phyloP scores from a whole-genome alignment of 1,140 invertebrate species.

The Araneus ventricosus region DNA sequence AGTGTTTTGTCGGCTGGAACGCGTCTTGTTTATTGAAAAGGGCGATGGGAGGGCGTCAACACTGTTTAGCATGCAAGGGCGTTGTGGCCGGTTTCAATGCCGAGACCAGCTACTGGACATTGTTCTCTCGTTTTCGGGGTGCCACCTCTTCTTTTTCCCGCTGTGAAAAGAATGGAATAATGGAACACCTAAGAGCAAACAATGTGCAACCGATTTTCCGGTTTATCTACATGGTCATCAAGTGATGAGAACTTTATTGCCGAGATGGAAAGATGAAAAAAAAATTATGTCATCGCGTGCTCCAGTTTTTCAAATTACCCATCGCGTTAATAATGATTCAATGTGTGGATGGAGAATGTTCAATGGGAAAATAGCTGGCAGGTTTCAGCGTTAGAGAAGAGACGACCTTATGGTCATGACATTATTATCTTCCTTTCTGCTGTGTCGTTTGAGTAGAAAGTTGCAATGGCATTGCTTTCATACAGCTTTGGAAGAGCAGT shows the following conservation, averaged over 20 bases:
- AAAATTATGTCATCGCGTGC: slow-evolving; percentile 54
- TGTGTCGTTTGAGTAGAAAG: background rate
- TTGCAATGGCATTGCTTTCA: background rate
- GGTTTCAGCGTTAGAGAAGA: background rate
- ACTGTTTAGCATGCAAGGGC: slow-evolving; percentile 15
- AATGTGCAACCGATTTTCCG: slow-evolving; percentile 21
- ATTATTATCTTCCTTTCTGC: background rate
- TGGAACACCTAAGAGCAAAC: slow-evolving; percentile 12
- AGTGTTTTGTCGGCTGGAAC: slow-evolving; percentile 3
- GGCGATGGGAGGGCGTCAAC: slow-evolving; percentile 9
- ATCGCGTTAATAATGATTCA: background rate
- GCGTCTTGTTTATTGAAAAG: slow-evolving; percentile 26
- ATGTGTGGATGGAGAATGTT: background rate
- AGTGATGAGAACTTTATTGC: slow-evolving; percentile 43
- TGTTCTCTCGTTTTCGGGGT: slow-evolving; percentile 9
- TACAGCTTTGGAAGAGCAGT: no score
- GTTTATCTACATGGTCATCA: slow-evolving; percentile 60
- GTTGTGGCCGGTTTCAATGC: background rate
- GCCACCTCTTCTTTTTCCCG: background rate
- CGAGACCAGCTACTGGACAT: slow-evolving; percentile 11
- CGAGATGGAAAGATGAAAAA: background rate
- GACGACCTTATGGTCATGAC: background rate
- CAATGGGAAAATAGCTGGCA: background rate
- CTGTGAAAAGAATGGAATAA: slow-evolving; percentile 8
- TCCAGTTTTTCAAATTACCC: slow-evolving; percentile 4